These are phyloP conservation scores for Eilema griseolum DNA, from an alignment of 2,888 invertebrate genomes.

Conservation along the genomic window DNA sequence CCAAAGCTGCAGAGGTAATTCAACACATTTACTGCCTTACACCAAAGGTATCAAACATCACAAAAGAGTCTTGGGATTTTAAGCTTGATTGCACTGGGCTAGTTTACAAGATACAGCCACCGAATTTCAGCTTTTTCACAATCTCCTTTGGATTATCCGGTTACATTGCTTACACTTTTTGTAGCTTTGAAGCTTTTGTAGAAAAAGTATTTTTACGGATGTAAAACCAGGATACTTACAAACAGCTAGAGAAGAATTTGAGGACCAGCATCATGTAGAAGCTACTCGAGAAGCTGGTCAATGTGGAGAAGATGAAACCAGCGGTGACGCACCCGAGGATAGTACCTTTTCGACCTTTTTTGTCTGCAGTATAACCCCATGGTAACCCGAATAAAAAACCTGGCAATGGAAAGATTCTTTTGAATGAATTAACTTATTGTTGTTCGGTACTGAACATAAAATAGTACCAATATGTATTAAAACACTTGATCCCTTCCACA, in stretches of 20 bases:
- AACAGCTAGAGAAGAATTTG: slow-evolving; percentile 43
- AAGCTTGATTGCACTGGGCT: too few relatives aligned
- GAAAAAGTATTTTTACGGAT: too few relatives aligned
- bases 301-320: slow-evolving; percentile 36
- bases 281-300: slow-evolving; percentile 42
- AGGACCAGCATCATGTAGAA: slow-evolving; percentile 41
- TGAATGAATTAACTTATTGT: background rate
- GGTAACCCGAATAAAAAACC: slow-evolving; percentile 42
- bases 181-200: too few relatives aligned
- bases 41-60: too few relatives aligned
- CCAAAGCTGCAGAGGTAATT: too few relatives aligned
- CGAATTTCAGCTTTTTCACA: too few relatives aligned
- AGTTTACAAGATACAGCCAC: too few relatives aligned
- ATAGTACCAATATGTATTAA: background rate
- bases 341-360: slow-evolving; percentile 84
- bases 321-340: slow-evolving; percentile 37
- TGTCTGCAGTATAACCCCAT: slow-evolving; percentile 91
- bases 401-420: background rate
- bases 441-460: background rate
- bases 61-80: too few relatives aligned
- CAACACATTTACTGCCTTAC: too few relatives aligned
- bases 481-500: too few relatives aligned
- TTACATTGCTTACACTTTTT: too few relatives aligned
- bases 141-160: too few relatives aligned
- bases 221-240: slow-evolving; percentile 32